phyloP scores from a whole-genome alignment of 2,888 invertebrate species.

The Ethmia dodecea region DNA sequence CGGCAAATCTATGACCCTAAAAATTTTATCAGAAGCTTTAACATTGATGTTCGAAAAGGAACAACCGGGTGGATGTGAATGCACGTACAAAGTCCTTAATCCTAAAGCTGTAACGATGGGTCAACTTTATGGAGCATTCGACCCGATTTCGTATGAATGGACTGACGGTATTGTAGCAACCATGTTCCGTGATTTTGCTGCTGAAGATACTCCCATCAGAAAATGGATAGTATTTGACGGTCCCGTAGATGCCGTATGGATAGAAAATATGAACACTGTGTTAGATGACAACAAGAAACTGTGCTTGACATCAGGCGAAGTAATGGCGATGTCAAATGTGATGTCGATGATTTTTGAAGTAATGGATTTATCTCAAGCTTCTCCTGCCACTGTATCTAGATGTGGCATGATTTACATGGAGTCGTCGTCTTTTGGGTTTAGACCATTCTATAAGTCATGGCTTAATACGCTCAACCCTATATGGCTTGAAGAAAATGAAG shows the following conservation, averaged over 20 bases:
- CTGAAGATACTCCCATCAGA: conserved; percentile 83
- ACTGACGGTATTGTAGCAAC: conserved; percentile 91
- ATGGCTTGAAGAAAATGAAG: conserved; percentile 80
- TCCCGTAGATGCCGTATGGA: conserved; percentile 93
- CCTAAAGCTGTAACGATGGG: conserved; percentile 96
- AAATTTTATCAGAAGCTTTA: conserved; percentile 86
- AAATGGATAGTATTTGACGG: conserved; percentile 97
- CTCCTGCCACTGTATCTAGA: conserved; percentile 91
- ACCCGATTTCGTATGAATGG: conserved; percentile 95
- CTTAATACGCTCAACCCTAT: conserved; percentile 78
- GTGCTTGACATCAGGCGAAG: conserved; percentile 91
- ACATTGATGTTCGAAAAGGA: conserved; percentile 81
- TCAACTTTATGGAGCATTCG: conserved; percentile 94
- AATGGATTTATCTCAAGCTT: conserved; percentile 89
- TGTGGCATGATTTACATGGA: conserved; percentile 96
- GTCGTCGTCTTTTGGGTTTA: conserved; percentile 89
- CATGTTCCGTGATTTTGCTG: conserved; percentile 86
- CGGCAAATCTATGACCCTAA: conserved; percentile 88
- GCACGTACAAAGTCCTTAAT: conserved; percentile 89
- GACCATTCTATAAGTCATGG: conserved; percentile 90
- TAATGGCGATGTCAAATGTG: conserved; percentile 86
- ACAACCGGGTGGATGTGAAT: conserved; percentile 74
- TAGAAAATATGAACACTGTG: conserved; percentile 94
- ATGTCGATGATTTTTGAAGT: conserved; percentile 95
- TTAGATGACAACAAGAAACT: conserved; percentile 93